Base-by-base conservation (phyloP, 2,113 vertebrate genomes). In the Phalacrocorax aristotelis region DNA sequence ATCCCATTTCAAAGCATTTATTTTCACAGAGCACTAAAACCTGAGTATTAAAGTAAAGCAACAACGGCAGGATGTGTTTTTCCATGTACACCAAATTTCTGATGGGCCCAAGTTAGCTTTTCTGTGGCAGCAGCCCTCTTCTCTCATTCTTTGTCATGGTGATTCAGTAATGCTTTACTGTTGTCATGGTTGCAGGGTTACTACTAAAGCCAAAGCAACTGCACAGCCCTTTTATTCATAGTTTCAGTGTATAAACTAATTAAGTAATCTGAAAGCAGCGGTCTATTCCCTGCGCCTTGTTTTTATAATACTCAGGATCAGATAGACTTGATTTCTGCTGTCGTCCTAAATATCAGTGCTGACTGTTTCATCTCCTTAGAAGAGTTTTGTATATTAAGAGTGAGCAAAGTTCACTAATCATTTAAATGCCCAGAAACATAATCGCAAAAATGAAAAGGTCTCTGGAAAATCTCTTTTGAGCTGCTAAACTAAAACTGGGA, bases 161-260 rank as follows among this genome's bases (percentile, higher is more conserved):
- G 95, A 98, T 97, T 85, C 91, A 79, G 93, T 91, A 96, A 80
- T 95, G 95, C 96, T 93, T 95, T 26, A 2, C 75, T 36, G 97
- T 97, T 97, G 97, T 95, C 97, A 98, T 98, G 97, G 96, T 65
- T 95, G 96, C 94, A 17, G 94, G 89, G 90, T 96, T 95, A 95
- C 95, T 64, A 70, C 68, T 70, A 84, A 84, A 97, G 90, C 96
- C 97, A 96, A 80, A 77, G 81, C 92, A 19, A 90, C 88, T 91
- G 91, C 91, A 85, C 93, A 85, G 75, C 83, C 93, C 89, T 86
- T 97, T 97, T 97, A 95, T 97, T 97, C 96, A 92, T 86, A 83
- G 86, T 93, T 93, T 79, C 94, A 76, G 86, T 71, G 83, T 70
- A 95, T 90, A 96, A 96, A 95, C 87, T 90, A 95, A 97, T 93